phyloP scores from a whole-genome alignment of 2,113 vertebrate genomes.

The Semnornis frantzii region DNA sequence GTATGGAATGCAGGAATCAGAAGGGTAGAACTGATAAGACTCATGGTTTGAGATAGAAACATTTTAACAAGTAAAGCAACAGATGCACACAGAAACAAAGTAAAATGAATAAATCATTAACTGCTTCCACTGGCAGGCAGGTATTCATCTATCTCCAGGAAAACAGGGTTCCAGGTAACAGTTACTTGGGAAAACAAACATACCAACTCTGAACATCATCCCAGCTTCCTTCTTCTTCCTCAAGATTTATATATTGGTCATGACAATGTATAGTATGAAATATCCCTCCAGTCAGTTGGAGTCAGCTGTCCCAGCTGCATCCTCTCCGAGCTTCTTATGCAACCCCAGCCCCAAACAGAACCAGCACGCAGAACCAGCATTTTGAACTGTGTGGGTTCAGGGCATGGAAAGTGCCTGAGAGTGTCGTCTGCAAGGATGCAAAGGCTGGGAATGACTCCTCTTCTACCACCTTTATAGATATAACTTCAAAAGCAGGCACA shows the following conservation, averaged over 20 bases:
- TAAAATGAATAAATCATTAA: background rate
- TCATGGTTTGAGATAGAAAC: background rate
- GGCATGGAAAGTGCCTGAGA: background rate
- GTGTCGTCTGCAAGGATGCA: background rate
- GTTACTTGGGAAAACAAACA: rapidly evolving
- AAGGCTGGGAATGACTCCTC: background rate
- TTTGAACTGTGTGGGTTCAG: background rate
- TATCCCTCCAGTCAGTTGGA: background rate
- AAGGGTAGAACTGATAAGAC: background rate
- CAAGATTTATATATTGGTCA: background rate
- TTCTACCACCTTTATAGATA: background rate
- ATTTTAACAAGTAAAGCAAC: background rate
- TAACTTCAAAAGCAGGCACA: background rate
- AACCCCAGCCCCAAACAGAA: background rate
- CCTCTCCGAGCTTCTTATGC: too few species aligned
- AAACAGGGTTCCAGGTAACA: background rate
- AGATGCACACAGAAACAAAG: too few species aligned
- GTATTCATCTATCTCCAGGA: background rate
- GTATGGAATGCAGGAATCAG: rapidly evolving
- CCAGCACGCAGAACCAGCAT: background rate
- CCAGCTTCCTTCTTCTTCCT: background rate
- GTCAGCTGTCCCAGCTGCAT: background rate
- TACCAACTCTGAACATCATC: rapidly evolving
- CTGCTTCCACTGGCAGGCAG: background rate
- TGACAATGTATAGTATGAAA: background rate